These are phyloP conservation scores for Meda fulgida DNA, from an alignment of 2,797 vertebrate species.

Conservation along the genomic window DNA sequence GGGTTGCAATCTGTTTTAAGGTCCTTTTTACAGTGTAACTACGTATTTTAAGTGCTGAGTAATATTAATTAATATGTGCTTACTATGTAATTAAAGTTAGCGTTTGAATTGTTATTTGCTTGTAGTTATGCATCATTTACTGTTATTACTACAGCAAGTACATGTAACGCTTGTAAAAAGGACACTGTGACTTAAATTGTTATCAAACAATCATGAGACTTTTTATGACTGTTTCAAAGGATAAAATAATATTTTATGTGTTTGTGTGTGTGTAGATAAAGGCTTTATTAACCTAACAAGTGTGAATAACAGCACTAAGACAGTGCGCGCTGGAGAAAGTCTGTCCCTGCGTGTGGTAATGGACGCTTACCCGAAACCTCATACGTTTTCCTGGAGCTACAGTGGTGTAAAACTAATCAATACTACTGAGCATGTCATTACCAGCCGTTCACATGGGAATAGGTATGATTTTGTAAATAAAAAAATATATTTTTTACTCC, in stretches of 20 bases:
- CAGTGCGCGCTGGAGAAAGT: slow-evolving; percentile 89
- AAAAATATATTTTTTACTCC: not conserved
- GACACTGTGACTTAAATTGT: not conserved
- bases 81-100: not conserved
- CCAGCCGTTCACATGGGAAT: slow-evolving; percentile 81
- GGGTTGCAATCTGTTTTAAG: not conserved
- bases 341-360: slow-evolving; percentile 85
- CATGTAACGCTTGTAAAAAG: not conserved
- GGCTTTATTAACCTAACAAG: slow-evolving; percentile 86
- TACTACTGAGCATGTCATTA: slow-evolving; percentile 89
- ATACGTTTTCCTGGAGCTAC: slow-evolving; percentile 85
- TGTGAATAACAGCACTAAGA: slow-evolving; percentile 82
- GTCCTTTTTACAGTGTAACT: not conserved
- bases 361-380: slow-evolving; percentile 88
- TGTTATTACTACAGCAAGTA: not conserved
- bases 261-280: slow-evolving; percentile 78
- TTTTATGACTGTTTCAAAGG: not conserved
- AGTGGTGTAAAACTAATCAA: slow-evolving; percentile 84
- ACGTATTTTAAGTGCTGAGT: not conserved
- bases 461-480: slow-evolving; percentile 77
- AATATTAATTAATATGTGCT: not conserved
- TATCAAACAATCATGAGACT: not conserved
- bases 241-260: not conserved
- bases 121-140: not conserved
- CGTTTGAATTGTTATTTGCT: not conserved